Conservation (phyloP, 2,113 vertebrate species). For the Labrus mixtus region DNA sequence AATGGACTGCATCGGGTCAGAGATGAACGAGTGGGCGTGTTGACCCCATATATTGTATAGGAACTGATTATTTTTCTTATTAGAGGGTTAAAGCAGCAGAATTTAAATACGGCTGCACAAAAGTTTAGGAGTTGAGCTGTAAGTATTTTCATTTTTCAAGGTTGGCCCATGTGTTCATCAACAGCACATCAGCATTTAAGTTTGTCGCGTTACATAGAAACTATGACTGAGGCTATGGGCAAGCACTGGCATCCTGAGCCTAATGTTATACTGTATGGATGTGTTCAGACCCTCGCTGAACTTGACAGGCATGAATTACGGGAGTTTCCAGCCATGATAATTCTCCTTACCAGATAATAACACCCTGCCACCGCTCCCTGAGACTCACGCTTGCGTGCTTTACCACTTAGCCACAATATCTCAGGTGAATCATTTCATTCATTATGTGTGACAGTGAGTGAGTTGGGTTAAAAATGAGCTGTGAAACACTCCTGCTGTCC, state of each 20-base stretch:
- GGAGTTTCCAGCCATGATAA: slow-evolving; percentile 59
- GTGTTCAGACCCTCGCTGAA: slow-evolving; percentile 19
- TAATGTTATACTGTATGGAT: slow-evolving; percentile 40
- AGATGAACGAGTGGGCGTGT: slow-evolving; percentile 53
- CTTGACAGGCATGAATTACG: slow-evolving; percentile 59
- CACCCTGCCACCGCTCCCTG: slow-evolving; percentile 57
- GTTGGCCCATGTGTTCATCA: not conserved
- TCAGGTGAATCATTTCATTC: slow-evolving; percentile 60
- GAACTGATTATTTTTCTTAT: slow-evolving; percentile 24
- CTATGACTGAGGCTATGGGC: slow-evolving; percentile 9
- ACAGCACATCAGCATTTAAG: not conserved
- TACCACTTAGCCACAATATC: slow-evolving; percentile 50
- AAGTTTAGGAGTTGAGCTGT: not conserved
- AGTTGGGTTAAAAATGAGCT: slow-evolving; percentile 42
- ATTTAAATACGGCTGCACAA: slow-evolving; percentile 18
- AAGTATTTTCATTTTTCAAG: slow-evolving; percentile 9
- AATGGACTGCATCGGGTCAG: slow-evolving; percentile 31
- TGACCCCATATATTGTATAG: slow-evolving; percentile 56
- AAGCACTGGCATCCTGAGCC: slow-evolving; percentile 1
- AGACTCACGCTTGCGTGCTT: slow-evolving; percentile 34
- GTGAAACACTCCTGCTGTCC: slow-evolving; percentile 7
- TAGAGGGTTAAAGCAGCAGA: not conserved
- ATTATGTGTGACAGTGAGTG: slow-evolving; percentile 26
- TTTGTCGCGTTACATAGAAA: slow-evolving; percentile 3
- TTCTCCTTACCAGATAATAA: slow-evolving; percentile 63